A percentile compares a stretch with the other conserved stretches of the same genome.
Conservation (phyloP, 2,797 vertebrate species). For the Sus cebifrons region DNA sequence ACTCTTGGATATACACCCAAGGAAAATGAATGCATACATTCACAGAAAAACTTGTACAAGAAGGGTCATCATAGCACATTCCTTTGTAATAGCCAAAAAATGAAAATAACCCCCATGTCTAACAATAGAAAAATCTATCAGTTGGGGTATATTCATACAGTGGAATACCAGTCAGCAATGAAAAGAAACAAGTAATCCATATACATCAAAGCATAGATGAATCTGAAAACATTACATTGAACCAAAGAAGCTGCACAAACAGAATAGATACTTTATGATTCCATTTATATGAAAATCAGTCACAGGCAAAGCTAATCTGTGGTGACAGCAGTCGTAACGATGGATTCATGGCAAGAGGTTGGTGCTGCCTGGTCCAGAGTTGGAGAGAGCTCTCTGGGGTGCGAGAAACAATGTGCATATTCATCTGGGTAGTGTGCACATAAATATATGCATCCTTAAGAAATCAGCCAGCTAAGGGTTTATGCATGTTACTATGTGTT, state of each 20-base stretch:
- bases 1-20: not conserved
- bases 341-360: not conserved
- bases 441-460: not conserved
- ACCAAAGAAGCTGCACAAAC: conserved; percentile 7
- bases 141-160: not conserved
- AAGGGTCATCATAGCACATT: not conserved
- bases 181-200: not conserved
- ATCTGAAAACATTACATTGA: not conserved
- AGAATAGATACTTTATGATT: not conserved
- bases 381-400: not conserved
- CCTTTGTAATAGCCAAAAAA: not conserved
- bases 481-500: not conserved
- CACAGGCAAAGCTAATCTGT: not conserved
- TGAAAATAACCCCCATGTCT: not conserved
- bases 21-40: not conserved
- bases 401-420: not conserved
- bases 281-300: not conserved
- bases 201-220: not conserved
- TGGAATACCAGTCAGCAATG: not conserved
- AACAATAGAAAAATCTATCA: not conserved
- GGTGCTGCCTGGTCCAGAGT: not conserved
- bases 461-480: not conserved
- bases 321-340: not conserved
- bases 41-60: not conserved
- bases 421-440: not conserved